Evolutionary conservation across 1,140 invertebrate species (phyloP).

Genomic region (Ceratitis capitata): DNA sequence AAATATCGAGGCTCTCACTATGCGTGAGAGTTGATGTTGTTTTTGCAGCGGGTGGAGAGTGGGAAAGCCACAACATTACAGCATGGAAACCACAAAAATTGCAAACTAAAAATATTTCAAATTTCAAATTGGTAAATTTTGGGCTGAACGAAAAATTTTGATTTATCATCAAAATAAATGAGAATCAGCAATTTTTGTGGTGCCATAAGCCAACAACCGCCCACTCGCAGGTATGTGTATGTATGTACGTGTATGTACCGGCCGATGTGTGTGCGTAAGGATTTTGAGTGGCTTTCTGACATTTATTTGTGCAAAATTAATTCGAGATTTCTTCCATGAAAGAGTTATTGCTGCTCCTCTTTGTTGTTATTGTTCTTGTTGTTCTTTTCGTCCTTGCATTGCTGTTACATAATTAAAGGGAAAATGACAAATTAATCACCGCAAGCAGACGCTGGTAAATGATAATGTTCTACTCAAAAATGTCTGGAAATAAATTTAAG

Average conservation of each 20-base stretch:
- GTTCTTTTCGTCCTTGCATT: background rate
- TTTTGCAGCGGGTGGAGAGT: background rate
- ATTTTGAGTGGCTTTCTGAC: background rate
- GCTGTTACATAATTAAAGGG: background rate
- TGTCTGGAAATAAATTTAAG: background rate
- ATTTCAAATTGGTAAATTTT: background rate
- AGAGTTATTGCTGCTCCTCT: background rate
- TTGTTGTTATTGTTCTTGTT: background rate
- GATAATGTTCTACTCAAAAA: background rate
- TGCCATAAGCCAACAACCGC: background rate
- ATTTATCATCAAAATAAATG: background rate
- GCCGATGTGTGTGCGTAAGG: no score
- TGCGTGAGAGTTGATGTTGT: background rate
- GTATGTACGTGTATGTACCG: no score
- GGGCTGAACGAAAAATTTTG: background rate
- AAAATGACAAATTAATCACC: constrained; percentile 2
- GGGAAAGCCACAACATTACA: background rate
- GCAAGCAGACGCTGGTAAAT: background rate
- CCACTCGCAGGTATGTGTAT: no score
- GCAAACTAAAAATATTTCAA: background rate
- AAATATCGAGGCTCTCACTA: no score
- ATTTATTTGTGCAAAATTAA: background rate
- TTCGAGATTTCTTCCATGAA: background rate
- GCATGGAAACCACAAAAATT: background rate
- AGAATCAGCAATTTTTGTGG: background rate